Evolutionary conservation across 2,888 invertebrate genomes (phyloP).

Genomic region (Cephus rjabovi): DNA sequence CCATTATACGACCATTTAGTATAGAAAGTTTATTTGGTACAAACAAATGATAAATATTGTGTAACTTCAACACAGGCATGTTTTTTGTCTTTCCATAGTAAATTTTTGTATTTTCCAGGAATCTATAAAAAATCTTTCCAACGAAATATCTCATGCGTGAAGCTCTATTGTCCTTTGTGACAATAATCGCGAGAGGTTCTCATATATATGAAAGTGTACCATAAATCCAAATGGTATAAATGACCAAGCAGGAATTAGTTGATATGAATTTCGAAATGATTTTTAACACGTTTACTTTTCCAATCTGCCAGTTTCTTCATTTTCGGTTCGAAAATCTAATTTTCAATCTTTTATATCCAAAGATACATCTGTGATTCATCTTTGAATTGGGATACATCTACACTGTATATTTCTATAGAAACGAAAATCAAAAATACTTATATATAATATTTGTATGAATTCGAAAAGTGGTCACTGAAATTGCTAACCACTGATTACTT

Average conservation of each 20-base stretch:
- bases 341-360: background rate
- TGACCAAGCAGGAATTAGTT: background rate
- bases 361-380: background rate
- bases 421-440: background rate
- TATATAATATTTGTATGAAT: too few species aligned
- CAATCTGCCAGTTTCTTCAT: background rate
- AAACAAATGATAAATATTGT: background rate
- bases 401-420: background rate
- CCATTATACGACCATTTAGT: background rate
- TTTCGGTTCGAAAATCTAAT: background rate
- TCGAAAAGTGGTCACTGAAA: background rate
- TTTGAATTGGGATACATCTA: background rate
- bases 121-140: background rate
- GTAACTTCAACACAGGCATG: background rate
- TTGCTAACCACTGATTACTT: background rate
- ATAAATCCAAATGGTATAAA: background rate
- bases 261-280: background rate
- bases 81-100: background rate
- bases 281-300: background rate
- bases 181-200: background rate
- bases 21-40: background rate
- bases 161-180: background rate
- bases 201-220: background rate
- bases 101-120: background rate
- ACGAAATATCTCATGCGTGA: background rate